Base-by-base conservation (phyloP, 2,797 vertebrate species). In the Epinephelus coioides region DNA sequence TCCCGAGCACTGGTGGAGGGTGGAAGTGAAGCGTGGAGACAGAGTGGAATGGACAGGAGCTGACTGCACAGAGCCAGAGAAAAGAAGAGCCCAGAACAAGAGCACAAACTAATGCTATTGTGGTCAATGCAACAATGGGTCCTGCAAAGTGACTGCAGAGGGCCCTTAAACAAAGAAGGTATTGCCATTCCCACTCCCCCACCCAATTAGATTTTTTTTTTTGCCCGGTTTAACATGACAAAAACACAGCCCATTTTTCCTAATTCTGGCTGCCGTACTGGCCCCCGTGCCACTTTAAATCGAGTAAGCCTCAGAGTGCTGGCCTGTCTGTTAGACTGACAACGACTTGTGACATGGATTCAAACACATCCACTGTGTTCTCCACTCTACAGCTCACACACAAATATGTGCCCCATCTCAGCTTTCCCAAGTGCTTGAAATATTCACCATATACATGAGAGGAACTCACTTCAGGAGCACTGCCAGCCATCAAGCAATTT, bases 21-120 rank as follows among this genome's bases (percentile, higher is more conserved):
- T 92, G 93, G 94, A 95, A 85, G 92, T 95, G 91, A 95, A 91
- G 92, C 83, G 64, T 87, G 90, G 87, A 95, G 94, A 94, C 87
- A 94, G 94, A 96, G 95, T 96, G 96, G 96, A 97, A 96, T 94
- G 92, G 96, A 96, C 93, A 95, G 95, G 94, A 92, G 77, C 95
- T 95, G 96, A 96, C 91, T 94, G 95, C 94, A 90, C 90, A 92
- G 88, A 66, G 11, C 90, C 86, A 57, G 83, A 95, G 96, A 94
- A 96, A 95, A 94, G 94, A 94, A 83, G 88, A 90, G 86, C 86
- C 82, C 80, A 75, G 93, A 89, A 93, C 91, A 91, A 88, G 88
- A 91, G 94, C 95, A 94, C 94, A 94, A 95, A 96, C 95, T 95
- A 96, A 97, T 95, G 92, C 96, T 94, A 96, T 96, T 97, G 96